Percentiles rank a stretch among this genome's conserved stretches.
phyloP scores from a whole-genome alignment of 2,797 vertebrate species.

The Tinamus major region DNA sequence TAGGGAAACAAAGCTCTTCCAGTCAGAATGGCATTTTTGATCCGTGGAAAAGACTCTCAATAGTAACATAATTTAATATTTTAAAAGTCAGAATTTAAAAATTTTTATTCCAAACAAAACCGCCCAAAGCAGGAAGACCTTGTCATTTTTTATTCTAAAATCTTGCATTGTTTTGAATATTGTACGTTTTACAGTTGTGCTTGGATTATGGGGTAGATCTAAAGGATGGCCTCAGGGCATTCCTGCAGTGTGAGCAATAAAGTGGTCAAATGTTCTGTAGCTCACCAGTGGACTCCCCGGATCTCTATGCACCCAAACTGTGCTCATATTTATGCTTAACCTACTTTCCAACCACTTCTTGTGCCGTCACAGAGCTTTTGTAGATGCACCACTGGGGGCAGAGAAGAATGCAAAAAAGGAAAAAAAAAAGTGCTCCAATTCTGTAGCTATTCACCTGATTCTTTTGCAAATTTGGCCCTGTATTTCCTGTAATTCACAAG shows the following conservation, averaged over 20 bases:
- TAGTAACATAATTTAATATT: background rate
- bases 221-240: background rate
- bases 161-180: background rate
- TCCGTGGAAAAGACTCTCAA: background rate
- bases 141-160: background rate
- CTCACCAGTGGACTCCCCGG: background rate
- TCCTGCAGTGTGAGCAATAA: rapidly evolving
- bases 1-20: background rate
- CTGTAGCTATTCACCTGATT: constrained; percentile 69
- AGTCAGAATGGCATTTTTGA: background rate
- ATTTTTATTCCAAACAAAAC: background rate
- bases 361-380: constrained; percentile 13
- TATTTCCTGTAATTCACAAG: constrained; percentile 35
- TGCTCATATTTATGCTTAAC: constrained; percentile 58
- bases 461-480: constrained; percentile 59
- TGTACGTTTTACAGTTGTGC: background rate
- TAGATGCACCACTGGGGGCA: constrained; percentile 10
- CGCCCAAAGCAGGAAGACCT: background rate
- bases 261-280: background rate
- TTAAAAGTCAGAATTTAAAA: background rate
- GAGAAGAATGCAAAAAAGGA: background rate
- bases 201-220: background rate
- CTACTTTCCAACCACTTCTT: constrained; percentile 58
- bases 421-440: constrained; percentile 35
- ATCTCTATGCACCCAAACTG: background rate